phyloP scores from a whole-genome alignment of 1,140 invertebrate genomes.

The Limonius californicus region DNA sequence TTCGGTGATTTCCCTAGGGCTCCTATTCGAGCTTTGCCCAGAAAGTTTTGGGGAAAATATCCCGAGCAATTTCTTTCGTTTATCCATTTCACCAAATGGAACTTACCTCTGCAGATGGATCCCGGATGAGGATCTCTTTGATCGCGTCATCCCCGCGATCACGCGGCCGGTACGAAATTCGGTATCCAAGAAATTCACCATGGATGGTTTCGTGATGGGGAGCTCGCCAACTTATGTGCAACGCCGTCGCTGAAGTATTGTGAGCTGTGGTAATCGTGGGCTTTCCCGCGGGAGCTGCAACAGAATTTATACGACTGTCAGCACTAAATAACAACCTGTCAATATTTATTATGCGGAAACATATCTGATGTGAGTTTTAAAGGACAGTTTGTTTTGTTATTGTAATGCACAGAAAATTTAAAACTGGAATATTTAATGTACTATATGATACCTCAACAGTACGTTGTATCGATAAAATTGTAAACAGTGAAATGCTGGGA shows the following conservation, averaged over 20 bases:
- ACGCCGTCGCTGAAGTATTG: constrained; percentile 65
- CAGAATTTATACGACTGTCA: neutral
- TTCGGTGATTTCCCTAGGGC: constrained; percentile 32
- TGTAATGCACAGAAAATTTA: too few relatives aligned
- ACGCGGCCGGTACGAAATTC: constrained; percentile 63
- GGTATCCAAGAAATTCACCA: constrained; percentile 76
- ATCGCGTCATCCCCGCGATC: constrained; percentile 55
- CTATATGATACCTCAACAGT: too few relatives aligned
- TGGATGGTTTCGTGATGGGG: constrained; percentile 65
- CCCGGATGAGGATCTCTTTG: constrained; percentile 66
- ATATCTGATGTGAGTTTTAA: too few relatives aligned
- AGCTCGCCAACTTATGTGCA: constrained; percentile 68
- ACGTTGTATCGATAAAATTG: too few relatives aligned
- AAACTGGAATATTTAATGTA: too few relatives aligned
- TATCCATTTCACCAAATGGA: constrained; percentile 19
- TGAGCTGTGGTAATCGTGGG: constrained; percentile 67
- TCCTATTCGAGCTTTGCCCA: constrained; percentile 21
- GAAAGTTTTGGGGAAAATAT: constrained; percentile 25
- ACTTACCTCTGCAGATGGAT: constrained; percentile 60
- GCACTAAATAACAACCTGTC: too few relatives aligned
- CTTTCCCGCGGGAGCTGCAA: constrained; percentile 67
- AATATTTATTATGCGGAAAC: too few relatives aligned
- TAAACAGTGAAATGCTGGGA: too few relatives aligned
- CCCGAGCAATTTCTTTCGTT: constrained; percentile 24
- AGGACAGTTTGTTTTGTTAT: too few relatives aligned